Evolutionary conservation across 1,140 invertebrate species (phyloP), one percentile per base, ranked within the genome.

Genomic region (Orchesella cincta): DNA sequence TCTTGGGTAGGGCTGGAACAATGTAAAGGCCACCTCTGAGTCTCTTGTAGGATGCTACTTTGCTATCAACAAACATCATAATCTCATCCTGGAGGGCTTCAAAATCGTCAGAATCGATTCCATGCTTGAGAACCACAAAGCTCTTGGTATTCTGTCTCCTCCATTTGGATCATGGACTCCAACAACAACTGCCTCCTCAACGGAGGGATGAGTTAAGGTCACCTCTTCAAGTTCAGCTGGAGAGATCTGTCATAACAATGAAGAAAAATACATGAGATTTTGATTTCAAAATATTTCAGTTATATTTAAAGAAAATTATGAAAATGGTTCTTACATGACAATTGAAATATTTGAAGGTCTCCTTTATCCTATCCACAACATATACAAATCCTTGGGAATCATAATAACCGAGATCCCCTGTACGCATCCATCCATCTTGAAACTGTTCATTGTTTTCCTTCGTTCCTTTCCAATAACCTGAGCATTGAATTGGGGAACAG

Each of bases 101-200:
- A n/a, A n/a, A n/a, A n/a, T n/a, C n/a, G n/a, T n/a, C n/a, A n/a
- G n/a, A n/a, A n/a, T n/a, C n/a, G n/a, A n/a, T n/a, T 12, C 86
- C 87, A 76, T 87, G 86, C 12, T 81, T 81, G 1, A 81, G 73
- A 1, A 76, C 73, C 29, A 79, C 74, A 26, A 72, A 23, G 80
- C 80, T 52, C 78, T 26, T 33, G 80, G 80, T 31, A 81, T 80
- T 14, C 54, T 51, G 34, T 81, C 80, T 28, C 80, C 78, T 14
- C 80, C 76, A 34, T 86, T 78, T 57, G 84, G 83, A 81, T 88
- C 86, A 16, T 83, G 83, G 5, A 88, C 81, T 34, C 86, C 87
- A 52, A 88, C 83, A n/a, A 88, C 86, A 33, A 84, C 87, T 26
- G 84, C 85, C 73, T 88, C 87, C 16, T 83, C 83, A 28, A 88